Conservation (phyloP, 2,113 vertebrate genomes). For the Mesoclemmys tuberculata region DNA sequence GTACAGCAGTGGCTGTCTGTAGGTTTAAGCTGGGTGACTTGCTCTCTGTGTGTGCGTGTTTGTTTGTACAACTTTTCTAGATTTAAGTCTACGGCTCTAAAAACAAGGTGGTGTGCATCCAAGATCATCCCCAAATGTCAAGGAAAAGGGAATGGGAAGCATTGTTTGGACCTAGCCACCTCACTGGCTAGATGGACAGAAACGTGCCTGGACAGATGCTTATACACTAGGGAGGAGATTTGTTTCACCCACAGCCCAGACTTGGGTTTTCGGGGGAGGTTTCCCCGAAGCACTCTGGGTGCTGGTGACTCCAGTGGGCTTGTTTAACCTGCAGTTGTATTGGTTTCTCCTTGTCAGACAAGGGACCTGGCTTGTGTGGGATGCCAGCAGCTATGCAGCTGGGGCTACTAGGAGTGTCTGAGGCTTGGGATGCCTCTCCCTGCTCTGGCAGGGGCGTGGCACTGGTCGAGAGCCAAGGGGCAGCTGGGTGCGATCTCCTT, state of each 20-base stretch:
- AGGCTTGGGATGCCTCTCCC: too few relatives aligned
- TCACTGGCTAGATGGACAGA: not conserved
- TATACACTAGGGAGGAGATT: too few relatives aligned
- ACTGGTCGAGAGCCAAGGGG: not conserved
- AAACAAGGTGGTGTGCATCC: not conserved
- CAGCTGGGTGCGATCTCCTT: not conserved
- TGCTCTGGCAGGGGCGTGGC: not conserved
- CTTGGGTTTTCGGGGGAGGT: not conserved
- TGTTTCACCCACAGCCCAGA: not conserved
- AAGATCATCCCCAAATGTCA: not conserved
- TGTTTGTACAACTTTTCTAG: not conserved
- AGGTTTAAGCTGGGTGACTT: not conserved
- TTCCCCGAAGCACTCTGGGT: not conserved
- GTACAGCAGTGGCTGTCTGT: not conserved
- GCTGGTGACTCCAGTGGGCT: not conserved
- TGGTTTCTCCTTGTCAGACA: not conserved
- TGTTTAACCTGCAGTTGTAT: not conserved
- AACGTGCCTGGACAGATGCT: not conserved
- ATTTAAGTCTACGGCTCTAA: too few relatives aligned
- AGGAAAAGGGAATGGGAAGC: not conserved
- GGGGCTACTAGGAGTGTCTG: accelerated
- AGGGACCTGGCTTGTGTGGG: not conserved
- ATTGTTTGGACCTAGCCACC: not conserved
- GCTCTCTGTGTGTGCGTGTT: not conserved
- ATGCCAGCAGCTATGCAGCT: accelerated